Evolutionary conservation across 2,797 vertebrate species (phyloP).

Genomic region (Chelon auratus): DNA sequence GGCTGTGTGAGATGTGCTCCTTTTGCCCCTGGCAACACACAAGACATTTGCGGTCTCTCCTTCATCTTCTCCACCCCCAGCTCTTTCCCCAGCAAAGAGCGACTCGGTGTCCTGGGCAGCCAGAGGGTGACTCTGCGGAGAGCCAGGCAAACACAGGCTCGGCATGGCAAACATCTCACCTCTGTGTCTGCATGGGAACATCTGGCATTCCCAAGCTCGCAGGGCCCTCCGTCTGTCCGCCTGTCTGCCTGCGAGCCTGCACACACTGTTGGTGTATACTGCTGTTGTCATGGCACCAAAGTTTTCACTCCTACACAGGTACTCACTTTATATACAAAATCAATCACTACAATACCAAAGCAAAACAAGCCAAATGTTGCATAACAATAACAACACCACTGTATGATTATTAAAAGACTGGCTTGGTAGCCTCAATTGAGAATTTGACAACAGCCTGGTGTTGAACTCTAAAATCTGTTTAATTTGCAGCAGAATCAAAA

Average conservation of each 20-base stretch:
- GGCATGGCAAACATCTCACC: conserved; percentile 81
- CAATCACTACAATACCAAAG: conserved; percentile 28
- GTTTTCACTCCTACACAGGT: conserved; percentile 59
- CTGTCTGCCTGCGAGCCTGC: conserved; percentile 59
- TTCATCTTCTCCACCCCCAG: conserved; percentile 53
- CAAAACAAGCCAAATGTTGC: conserved; percentile 38
- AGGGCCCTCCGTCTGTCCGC: conserved; percentile 53
- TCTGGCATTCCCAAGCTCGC: conserved; percentile 70
- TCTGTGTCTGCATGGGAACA: conserved; percentile 81
- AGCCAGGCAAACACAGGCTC: conserved; percentile 73
- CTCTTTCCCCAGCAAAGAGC: conserved; percentile 54
- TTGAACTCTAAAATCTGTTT: not conserved
- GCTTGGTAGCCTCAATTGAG: conserved; percentile 1
- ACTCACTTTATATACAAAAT: conserved; percentile 47
- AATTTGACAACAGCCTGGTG: not conserved
- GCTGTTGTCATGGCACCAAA: conserved; percentile 66
- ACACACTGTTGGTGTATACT: conserved; percentile 51
- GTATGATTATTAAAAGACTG: conserved; percentile 6
- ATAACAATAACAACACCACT: conserved; percentile 12
- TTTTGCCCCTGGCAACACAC: conserved; percentile 57
- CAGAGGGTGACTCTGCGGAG: conserved; percentile 62
- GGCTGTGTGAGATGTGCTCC: conserved; percentile 52
- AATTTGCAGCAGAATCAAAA: not conserved
- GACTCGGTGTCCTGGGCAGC: conserved; percentile 43
- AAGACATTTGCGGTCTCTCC: conserved; percentile 63